Evolutionary conservation across 2,888 invertebrate genomes (phyloP), one percentile per base, ranked within the genome.

Genomic region (Copidosoma aretas): DNA sequence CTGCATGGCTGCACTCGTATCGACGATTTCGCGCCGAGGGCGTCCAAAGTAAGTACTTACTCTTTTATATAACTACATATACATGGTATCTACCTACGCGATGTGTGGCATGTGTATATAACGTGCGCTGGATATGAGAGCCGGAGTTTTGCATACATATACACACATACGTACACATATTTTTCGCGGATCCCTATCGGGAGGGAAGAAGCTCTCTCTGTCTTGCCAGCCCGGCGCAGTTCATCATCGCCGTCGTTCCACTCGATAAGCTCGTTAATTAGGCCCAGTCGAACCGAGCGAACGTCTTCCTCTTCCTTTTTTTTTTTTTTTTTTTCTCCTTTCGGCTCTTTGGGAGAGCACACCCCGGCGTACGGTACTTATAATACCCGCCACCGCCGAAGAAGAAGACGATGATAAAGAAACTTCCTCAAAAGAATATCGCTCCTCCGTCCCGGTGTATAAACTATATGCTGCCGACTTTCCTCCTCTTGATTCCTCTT

Each of bases 221-320:
- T 41, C 41, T 41, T 14, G 43, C 8, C 14, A 46, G 51, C 21
- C 17, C 61, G 19, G 25, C 5, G 21, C 51, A 17, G 54, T 64
- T 49, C 46, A 49, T 63, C 56, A 57, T 63, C 63, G 63, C 53
- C 58, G 19, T 19, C 66, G 66, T 67, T 67, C 67, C 67, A 39
- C 57, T 67, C 67, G 67, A 67, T 67, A 67, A 67, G 67, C 62
- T 67, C 62, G 67, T 67, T 67, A 67, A 67, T 67, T 67, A 66
- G 66, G 60, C 46, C 56, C 32, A 32, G 32, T 32, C 25, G 21
- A 14, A 46, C 43, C 43, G 43, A 46, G 43, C 43, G 8, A 14
- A 14, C 43, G 17, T 46, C 43, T 46, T 46, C 43, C 12, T 17
- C 17, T 17, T 14, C 43, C 12, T 15, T 17, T 46, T 17, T 12